Conservation (phyloP, 2,888 invertebrate genomes). For the Nephrotoma guestfalica region DNA sequence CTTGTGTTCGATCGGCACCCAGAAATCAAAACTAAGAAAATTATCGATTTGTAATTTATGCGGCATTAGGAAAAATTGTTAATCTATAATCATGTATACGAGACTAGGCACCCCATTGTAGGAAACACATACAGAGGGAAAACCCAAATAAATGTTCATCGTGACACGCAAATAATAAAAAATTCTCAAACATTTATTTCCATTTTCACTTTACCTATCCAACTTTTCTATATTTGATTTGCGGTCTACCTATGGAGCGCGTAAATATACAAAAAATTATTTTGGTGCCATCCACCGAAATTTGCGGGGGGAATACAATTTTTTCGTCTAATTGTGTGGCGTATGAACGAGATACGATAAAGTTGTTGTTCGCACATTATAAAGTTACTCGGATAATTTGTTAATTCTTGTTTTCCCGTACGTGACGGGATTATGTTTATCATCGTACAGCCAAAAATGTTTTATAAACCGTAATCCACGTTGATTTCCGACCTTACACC, state of each 20-base stretch:
- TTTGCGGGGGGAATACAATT: not conserved
- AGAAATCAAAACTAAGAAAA: not conserved
- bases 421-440: not conserved
- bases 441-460: not conserved
- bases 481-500: not conserved
- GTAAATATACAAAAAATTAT: not conserved
- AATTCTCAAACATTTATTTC: not conserved
- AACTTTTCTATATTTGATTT: not conserved
- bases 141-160: not conserved
- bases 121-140: not conserved
- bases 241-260: not conserved
- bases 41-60: not conserved
- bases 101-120: not conserved
- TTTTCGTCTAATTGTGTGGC: not conserved
- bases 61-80: not conserved
- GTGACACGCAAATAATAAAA: not conserved
- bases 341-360: not conserved
- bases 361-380: not conserved
- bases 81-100: not conserved
- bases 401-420: not conserved
- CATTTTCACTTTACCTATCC: not conserved
- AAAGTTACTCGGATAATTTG: not conserved
- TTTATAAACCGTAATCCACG: not conserved
- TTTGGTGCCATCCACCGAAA: not conserved
- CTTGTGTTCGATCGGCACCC: not conserved